Evolutionary conservation across 2,113 vertebrate genomes (phyloP), one percentile per base, ranked within the genome.

Genomic region (Passer montanus): DNA sequence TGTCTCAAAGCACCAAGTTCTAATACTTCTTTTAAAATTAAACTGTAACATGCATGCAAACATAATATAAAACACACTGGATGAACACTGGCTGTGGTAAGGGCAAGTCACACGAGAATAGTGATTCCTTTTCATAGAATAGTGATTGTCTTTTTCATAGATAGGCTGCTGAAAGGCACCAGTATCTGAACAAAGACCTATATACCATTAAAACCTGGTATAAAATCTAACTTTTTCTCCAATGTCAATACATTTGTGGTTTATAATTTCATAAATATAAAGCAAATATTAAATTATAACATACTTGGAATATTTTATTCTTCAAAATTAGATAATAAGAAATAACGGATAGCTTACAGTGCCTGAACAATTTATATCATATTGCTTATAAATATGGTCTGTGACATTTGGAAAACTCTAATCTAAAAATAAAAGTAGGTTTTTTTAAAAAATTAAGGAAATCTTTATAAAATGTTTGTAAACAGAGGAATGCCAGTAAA

Each of bases 31-130:
- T 90, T 78, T 37, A 41, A 91, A 89, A 58, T 63, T 70, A 56
- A 81, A 44, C 22, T 7, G 1, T 39, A 63, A 15, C 6, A 2
- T 58, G 7, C 15, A 37, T 10, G 72, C 11, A 68, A 68, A 63
- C 6, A 16, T 33, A 41, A 18, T 7, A 16, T 21, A n/a, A 64
- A 78, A 55, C 7, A 33, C 15, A 15, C 3, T 23, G 68, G 8
- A 49, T 43, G 30, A 69, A 41, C 0, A 0, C 7, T 39, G 24
- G 7, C 13, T 44, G 12, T 7, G 17, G 15, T 39, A 66, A 49
- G 6, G 12, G 13, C 1, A 3, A 74, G 6, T 12, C 5, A 16
- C 28, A 18, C 11, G 49, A 21, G 8, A 62, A 43, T 0, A 22
- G 12, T 14, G 17, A 77, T 43, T 88, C 55, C 22, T 56, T 56